These are phyloP conservation scores for Caenorhabditis sp. DNA, from an alignment of 2,888 invertebrate species.

Conservation along the genomic window DNA sequence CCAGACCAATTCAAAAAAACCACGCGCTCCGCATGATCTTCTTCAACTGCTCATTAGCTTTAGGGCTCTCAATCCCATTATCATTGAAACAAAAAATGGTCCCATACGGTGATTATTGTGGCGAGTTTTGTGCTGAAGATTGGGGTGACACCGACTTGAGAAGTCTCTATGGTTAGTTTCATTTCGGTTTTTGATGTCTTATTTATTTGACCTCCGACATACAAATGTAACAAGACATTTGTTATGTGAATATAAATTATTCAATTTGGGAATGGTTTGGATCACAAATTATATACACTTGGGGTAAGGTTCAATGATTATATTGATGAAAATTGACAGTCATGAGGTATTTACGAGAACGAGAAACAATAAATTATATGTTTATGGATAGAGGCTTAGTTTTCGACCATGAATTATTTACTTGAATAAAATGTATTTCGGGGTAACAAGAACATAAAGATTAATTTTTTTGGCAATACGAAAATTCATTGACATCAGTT, in stretches of 20 bases:
- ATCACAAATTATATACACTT: no score
- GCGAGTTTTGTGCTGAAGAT: conserved; percentile 65
- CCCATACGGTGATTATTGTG: conserved; percentile 44
- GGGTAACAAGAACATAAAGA: no score
- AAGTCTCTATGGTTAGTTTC: conserved; percentile 54
- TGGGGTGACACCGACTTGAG: conserved; percentile 57
- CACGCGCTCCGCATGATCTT: conserved; percentile 64
- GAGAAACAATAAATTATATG: no score
- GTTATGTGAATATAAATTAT: not conserved
- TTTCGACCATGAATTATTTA: no score
- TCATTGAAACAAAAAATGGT: conserved; percentile 58
- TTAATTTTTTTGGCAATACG: no score
- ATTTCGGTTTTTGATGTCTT: not conserved
- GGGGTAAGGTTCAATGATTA: not conserved
- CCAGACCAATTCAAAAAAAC: conserved; percentile 61
- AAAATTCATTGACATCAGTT: no score
- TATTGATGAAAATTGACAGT: no score
- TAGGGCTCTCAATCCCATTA: conserved; percentile 63
- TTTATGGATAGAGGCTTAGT: no score
- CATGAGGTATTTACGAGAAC: no score
- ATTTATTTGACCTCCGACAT: not conserved
- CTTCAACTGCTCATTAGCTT: conserved; percentile 57
- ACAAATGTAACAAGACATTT: not conserved
- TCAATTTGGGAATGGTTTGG: not conserved
- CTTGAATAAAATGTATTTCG: no score